These are phyloP conservation scores for Gymnoscopelus braueri DNA, from an alignment of 2,797 vertebrate genomes.

Conservation along the genomic window DNA sequence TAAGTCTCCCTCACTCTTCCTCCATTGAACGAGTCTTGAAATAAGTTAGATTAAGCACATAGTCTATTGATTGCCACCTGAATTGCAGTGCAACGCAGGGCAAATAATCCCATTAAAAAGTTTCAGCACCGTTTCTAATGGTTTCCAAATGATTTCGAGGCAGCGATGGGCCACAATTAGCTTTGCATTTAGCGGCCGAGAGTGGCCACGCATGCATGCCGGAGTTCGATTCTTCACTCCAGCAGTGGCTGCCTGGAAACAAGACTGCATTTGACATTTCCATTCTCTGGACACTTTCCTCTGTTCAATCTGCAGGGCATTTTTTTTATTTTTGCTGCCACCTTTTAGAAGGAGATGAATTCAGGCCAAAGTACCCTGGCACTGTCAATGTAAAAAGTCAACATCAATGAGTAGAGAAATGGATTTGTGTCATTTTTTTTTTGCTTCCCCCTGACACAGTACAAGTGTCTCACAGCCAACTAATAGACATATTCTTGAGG, in stretches of 20 bases:
- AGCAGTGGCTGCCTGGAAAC: constrained; percentile 25
- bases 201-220: constrained; percentile 61
- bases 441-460: too few species aligned
- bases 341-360: constrained; percentile 28
- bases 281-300: constrained; percentile 47
- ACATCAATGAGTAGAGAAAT: constrained; percentile 8
- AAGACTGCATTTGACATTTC: constrained; percentile 53
- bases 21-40: constrained; percentile 57
- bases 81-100: constrained; percentile 66
- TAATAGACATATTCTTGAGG: too few species aligned
- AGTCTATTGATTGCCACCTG: constrained; percentile 70
- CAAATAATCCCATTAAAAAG: constrained; percentile 77
- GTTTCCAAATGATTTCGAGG: constrained; percentile 69
- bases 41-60: constrained; percentile 72
- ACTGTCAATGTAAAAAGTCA: constrained; percentile 26
- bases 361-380: constrained; percentile 19
- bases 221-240: constrained; percentile 45
- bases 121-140: constrained; percentile 73
- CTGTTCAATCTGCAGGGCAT: constrained; percentile 43
- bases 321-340: constrained; percentile 1
- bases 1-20: constrained; percentile 8
- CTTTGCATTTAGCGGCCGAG: constrained; percentile 62
- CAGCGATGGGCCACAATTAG: constrained; percentile 72
- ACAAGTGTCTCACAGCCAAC: too few species aligned
- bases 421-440: too few species aligned